Base-by-base conservation (phyloP, 2,888 invertebrate species). In the Macropis europaea region DNA sequence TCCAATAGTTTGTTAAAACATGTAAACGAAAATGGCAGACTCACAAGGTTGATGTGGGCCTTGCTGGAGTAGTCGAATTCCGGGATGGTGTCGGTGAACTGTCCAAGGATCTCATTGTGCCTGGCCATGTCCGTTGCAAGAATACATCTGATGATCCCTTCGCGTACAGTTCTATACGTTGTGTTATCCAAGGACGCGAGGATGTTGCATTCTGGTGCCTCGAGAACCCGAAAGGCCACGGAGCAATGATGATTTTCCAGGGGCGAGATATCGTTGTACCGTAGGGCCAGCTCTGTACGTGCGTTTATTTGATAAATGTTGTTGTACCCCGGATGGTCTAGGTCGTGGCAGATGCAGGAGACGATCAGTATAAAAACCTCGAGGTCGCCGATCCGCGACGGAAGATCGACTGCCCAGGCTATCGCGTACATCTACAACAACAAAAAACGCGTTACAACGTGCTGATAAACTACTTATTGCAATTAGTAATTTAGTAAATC, bases 181-280 rank as follows among this genome's bases (percentile, higher is more conserved):
- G 93, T 91, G 80, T 92, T 90, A 78, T 91, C 92, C 83, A 95
- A 92, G 83, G 94, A 93, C 79, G 93, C 92, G 87, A 96, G 94
- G 80, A 96, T 95, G 90, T 96, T 96, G 90, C 95, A 95, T 86
- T 95, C 95, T 60, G 95, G 94, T 85, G 95, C 93, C 86, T 95
- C 95, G 80, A 96, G 91, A 79, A 96, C 93, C 72, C 95, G 93
- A 90, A 96, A 96, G 45, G 96, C 95, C 81, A 96, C 95, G 73
- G 95, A 95, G 90, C 96, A 96, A 88, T 96, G 96, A 89, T 96
- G 96, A 90, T 96, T 96, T 90, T 96, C 96, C 87, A 96, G 90
- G 2, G 96, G 96, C 56, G 95, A 96, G 86, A 96, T 95, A 91
- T 96, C 96, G 90, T 96, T 96, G 91, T 96, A 96, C 69, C 96